Conservation (phyloP, 2,113 vertebrate genomes). For the Acrocephalus kingi region DNA sequence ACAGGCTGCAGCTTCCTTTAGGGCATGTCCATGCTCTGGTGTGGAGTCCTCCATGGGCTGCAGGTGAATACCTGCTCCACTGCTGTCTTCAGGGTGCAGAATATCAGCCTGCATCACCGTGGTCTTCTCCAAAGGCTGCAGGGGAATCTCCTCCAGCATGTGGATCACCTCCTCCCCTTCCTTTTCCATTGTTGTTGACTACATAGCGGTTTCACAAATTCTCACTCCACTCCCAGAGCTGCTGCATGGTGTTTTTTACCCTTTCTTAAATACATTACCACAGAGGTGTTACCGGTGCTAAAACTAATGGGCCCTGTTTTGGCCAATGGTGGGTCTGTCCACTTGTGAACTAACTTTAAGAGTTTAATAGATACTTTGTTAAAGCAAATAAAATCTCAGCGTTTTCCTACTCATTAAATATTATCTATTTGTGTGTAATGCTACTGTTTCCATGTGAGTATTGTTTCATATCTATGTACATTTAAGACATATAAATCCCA, state of each 20-base stretch:
- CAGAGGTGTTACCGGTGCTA: background rate
- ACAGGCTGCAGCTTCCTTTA: background rate
- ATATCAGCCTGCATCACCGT: background rate
- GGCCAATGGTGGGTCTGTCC: background rate
- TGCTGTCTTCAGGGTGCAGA: background rate
- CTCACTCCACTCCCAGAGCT: background rate
- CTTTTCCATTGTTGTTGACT: background rate
- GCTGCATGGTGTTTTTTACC: background rate
- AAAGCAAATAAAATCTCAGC: background rate
- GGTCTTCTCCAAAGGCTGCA: background rate
- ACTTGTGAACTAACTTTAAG: background rate
- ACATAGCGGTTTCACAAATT: background rate
- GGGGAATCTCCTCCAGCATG: background rate
- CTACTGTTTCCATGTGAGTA: background rate
- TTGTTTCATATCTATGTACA: background rate
- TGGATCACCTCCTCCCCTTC: background rate
- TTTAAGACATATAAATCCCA: background rate
- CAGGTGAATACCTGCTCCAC: background rate
- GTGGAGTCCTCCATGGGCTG: background rate
- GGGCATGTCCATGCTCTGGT: rapidly evolving
- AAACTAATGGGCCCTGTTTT: background rate
- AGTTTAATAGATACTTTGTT: background rate
- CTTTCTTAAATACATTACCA: background rate
- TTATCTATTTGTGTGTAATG: background rate
- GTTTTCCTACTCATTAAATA: background rate